Evolutionary conservation across 2,797 vertebrate genomes (phyloP).

Genomic region (Smutsia temminckii): DNA sequence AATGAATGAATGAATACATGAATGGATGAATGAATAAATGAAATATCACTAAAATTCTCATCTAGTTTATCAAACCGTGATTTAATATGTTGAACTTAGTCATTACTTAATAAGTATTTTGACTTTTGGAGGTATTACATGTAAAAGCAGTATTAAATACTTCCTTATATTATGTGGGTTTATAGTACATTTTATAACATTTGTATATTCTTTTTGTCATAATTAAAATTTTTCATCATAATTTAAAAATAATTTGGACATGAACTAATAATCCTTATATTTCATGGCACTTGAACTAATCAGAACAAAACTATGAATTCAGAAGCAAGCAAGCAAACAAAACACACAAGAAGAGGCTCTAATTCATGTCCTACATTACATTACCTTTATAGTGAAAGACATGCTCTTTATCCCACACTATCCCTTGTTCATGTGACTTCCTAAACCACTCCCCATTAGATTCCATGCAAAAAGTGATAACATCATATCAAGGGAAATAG

Average conservation of each 20-base stretch:
- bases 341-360: background rate
- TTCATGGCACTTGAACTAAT: background rate
- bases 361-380: background rate
- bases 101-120: background rate
- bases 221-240: too few species aligned
- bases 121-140: background rate
- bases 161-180: background rate
- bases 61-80: background rate
- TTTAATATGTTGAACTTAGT: slow-evolving; percentile 29
- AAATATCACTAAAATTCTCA: background rate
- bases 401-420: background rate
- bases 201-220: background rate
- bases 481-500: background rate
- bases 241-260: background rate
- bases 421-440: background rate
- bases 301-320: slow-evolving; percentile 1
- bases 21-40: background rate
- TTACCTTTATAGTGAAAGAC: background rate
- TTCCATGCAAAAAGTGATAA: background rate
- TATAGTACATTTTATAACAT: background rate
- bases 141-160: background rate
- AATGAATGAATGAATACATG: background rate
- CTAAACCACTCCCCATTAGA: background rate
- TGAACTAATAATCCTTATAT: background rate
- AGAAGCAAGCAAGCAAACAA: background rate